Percentiles rank a stretch among this genome's conserved stretches.
Conservation (phyloP, 2,888 invertebrate genomes). For the Rhodophaea formosa region DNA sequence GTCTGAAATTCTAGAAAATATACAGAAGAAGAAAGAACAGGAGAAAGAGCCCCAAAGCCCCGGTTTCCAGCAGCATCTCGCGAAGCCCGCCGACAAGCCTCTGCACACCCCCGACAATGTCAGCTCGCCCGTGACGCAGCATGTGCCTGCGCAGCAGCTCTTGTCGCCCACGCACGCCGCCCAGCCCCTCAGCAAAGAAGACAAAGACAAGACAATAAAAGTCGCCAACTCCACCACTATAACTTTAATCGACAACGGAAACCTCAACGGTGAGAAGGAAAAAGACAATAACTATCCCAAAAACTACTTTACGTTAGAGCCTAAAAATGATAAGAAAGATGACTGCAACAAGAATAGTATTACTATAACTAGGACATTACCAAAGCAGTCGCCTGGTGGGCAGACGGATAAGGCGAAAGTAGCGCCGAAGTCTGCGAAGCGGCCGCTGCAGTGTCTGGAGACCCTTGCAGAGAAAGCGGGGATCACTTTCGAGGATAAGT, state of each 20-base stretch:
- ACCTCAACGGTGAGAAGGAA: slow-evolving; percentile 62
- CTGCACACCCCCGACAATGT: slow-evolving; percentile 48
- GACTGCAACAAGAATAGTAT: slow-evolving; percentile 76
- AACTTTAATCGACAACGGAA: slow-evolving; percentile 67
- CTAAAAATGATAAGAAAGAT: slow-evolving; percentile 73
- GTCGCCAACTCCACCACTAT: slow-evolving; percentile 73
- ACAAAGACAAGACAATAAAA: slow-evolving; percentile 71
- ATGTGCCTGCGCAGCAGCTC: slow-evolving; percentile 66
- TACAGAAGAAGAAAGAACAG: slow-evolving; percentile 78
- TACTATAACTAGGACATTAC: slow-evolving; percentile 68
- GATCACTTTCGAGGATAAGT: slow-evolving; percentile 87
- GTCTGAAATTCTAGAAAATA: slow-evolving; percentile 83
- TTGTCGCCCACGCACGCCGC: slow-evolving; percentile 58
- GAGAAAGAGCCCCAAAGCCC: slow-evolving; percentile 62
- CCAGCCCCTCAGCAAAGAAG: slow-evolving; percentile 58
- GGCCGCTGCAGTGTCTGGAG: slow-evolving; percentile 84
- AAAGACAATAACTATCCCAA: slow-evolving; percentile 65
- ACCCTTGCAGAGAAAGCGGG: slow-evolving; percentile 88
- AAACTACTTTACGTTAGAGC: slow-evolving; percentile 70
- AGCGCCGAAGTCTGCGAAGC: slow-evolving; percentile 53
- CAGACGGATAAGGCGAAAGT: slow-evolving; percentile 58
- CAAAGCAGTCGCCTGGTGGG: slow-evolving; percentile 59
- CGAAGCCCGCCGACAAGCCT: slow-evolving; percentile 56
- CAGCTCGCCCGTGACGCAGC: slow-evolving; percentile 58
- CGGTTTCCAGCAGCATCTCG: slow-evolving; percentile 53